These are phyloP conservation scores for Drosophila malerkotliana DNA, from an alignment of 1,140 invertebrate genomes.

Conservation along the genomic window DNA sequence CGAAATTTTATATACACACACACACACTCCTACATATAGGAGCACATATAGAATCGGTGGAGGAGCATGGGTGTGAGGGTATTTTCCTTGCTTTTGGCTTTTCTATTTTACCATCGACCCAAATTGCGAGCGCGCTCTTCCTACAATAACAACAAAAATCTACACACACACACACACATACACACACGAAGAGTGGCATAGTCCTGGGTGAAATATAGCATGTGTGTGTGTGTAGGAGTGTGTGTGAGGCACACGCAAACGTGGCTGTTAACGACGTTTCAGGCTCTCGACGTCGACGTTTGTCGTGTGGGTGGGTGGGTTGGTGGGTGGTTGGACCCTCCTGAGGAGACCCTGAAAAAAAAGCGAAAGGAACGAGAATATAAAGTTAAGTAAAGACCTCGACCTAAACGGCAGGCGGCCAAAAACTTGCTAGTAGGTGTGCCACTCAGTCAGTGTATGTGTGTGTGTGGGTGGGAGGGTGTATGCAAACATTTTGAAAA, in stretches of 20 bases:
- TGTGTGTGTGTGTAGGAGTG: slow-evolving; percentile 43
- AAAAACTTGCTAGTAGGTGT: slow-evolving; percentile 44
- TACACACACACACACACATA: slow-evolving; percentile 22
- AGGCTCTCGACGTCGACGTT: slow-evolving; percentile 58
- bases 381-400: slow-evolving; percentile 66
- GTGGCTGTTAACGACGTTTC: slow-evolving; percentile 78
- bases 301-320: slow-evolving; percentile 41
- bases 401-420: slow-evolving; percentile 78
- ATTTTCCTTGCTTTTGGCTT: slow-evolving; percentile 76
- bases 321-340: slow-evolving; percentile 7
- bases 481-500: slow-evolving; percentile 51
- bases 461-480: background rate
- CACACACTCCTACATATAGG: slow-evolving; percentile 12
- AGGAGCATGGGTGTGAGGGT: slow-evolving; percentile 24
- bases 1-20: slow-evolving; percentile 55
- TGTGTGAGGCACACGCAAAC: slow-evolving; percentile 67
- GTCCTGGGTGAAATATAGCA: slow-evolving; percentile 36
- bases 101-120: slow-evolving; percentile 82
- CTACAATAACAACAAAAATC: slow-evolving; percentile 69
- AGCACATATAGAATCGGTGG: slow-evolving; percentile 20
- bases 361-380: slow-evolving; percentile 44
- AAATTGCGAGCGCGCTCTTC: slow-evolving; percentile 70
- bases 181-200: slow-evolving; percentile 12
- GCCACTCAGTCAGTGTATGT: background rate
- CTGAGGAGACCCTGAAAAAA: slow-evolving; percentile 54